Conservation (phyloP, 2,888 invertebrate genomes). For the Tenthredo scrophulariae region DNA sequence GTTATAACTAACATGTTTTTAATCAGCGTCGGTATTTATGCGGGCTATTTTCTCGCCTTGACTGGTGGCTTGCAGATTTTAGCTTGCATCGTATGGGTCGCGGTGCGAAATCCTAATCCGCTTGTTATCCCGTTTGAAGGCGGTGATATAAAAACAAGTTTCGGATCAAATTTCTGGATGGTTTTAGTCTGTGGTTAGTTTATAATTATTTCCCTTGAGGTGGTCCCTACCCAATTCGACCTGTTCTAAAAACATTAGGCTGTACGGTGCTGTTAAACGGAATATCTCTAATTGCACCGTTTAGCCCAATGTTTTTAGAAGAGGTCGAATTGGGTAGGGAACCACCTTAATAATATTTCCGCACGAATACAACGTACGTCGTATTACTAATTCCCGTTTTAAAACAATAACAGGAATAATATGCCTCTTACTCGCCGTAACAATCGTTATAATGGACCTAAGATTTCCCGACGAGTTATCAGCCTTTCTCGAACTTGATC, state of each 20-base stretch:
- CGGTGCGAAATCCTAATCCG: constrained; percentile 79
- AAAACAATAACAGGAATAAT: constrained; percentile 75
- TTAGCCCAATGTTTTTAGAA: no score
- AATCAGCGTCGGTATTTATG: constrained; percentile 80
- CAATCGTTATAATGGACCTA: constrained; percentile 78
- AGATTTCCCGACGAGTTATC: constrained; percentile 77
- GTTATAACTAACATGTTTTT: constrained; percentile 80
- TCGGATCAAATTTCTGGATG: constrained; percentile 80
- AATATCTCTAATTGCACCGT: no score
- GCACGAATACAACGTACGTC: constrained; percentile 9
- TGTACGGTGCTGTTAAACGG: no score
- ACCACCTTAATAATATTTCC: constrained; percentile 27
- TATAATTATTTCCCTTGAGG: background rate
- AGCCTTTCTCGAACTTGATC: constrained; percentile 80
- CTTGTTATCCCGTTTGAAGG: constrained; percentile 80
- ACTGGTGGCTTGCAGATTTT: constrained; percentile 80
- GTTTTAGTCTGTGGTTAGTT: constrained; percentile 78
- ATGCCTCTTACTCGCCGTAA: constrained; percentile 77
- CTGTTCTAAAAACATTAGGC: no score
- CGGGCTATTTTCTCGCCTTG: constrained; percentile 78
- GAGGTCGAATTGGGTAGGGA: no score
- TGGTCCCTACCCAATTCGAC: no score
- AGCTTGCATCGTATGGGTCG: constrained; percentile 80
- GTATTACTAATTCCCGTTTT: background rate
- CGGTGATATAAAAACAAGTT: constrained; percentile 76